phyloP scores from a whole-genome alignment of 2,113 vertebrate genomes.

The Plecturocebus donacophilus region DNA sequence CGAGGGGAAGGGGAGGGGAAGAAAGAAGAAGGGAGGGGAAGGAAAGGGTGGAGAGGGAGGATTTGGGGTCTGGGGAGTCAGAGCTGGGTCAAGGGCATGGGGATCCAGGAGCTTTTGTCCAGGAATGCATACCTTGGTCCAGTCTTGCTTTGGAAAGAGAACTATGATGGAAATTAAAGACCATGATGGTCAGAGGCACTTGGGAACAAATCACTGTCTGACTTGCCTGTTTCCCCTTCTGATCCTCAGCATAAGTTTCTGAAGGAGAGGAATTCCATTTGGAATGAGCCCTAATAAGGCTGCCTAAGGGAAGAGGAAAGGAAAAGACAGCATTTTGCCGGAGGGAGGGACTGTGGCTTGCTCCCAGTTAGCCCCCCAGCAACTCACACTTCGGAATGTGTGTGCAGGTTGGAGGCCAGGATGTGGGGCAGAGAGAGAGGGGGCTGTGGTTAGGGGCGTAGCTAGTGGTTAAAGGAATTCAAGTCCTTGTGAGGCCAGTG shows the following conservation, averaged over 20 bases:
- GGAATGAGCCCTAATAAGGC: neutral
- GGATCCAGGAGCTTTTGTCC: fast-evolving
- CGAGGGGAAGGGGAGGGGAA: fast-evolving
- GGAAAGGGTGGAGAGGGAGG: too few relatives aligned
- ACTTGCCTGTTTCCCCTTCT: neutral
- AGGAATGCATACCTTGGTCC: fast-evolving
- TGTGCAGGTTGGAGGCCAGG: neutral
- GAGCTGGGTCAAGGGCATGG: fast-evolving
- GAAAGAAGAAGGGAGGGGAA: too few relatives aligned
- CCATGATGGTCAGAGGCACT: fast-evolving
- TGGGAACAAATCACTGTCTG: neutral
- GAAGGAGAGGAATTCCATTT: neutral
- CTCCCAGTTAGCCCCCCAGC: neutral
- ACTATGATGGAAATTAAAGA: neutral
- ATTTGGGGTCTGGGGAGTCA: fast-evolving
- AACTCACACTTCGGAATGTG: neutral
- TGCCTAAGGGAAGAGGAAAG: neutral
- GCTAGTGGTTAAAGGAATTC: too few relatives aligned
- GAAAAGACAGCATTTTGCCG: neutral
- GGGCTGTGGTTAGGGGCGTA: neutral
- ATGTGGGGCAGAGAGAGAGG: too few relatives aligned
- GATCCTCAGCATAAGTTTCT: neutral
- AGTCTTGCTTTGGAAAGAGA: neutral
- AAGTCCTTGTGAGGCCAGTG: neutral
- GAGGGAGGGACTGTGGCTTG: neutral